Base-by-base conservation (phyloP, 1,140 invertebrate genomes). In the Lethrus apterus region DNA sequence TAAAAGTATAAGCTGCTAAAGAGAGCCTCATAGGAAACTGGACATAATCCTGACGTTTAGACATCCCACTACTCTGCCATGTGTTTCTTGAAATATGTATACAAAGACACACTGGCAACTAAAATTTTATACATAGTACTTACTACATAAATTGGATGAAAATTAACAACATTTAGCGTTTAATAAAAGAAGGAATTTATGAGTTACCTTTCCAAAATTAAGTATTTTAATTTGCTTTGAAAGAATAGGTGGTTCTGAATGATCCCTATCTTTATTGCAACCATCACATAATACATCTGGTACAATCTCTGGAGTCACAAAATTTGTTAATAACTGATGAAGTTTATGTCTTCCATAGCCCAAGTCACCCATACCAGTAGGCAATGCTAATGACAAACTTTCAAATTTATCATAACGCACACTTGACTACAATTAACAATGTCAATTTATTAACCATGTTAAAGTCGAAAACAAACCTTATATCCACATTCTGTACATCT, bases 341-440 rank as follows among this genome's bases (percentile, higher is more conserved):
- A 90, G 41, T 46, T 76, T 77, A 54, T 81, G 59, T 51, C 74
- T 64, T 51, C 72, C 54, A 64, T 72, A 76, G 59, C 67, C 55
- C 57, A 75, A 60, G 54, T 67, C 63, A 52, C 71, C 63, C 26
- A 68, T 70, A 14, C 67, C 64, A n/a, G 73, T 65, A 18, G 86
- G 86, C 30, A 90, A 62, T 36, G 75, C 75, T 14, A 95, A 65
- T 0, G 89, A 89, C 13, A 95, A 71, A 59, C 84, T 89, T 64
- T 93, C 89, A 60, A 93, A 89, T 60, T 88, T 88, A 62, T 94
- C 90, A 63, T 91, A 92, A 11, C 82, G 80, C 8, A 93, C 80
- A 0, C 86, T 79, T 55, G 85, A 85, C 78, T 87, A 66, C 40
- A 73, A 70, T 53, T 60, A 63, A 62, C 21, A 5, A 13, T 47